phyloP scores from a whole-genome alignment of 2,113 vertebrate species.

The Lepisosteus oculatus region DNA sequence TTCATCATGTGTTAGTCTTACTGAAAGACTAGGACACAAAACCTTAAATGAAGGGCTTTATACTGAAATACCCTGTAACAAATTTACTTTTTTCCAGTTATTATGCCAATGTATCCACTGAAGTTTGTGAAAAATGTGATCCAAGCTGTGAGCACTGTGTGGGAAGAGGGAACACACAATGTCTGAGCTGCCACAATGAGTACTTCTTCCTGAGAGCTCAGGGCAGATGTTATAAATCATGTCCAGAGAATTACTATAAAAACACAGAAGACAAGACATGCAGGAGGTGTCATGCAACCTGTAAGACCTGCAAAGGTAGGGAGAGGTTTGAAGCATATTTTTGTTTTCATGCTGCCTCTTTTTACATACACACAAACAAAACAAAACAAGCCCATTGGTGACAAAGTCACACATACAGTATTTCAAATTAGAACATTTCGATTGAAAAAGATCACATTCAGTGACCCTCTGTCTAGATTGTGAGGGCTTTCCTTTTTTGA shows the following conservation, averaged over 20 bases:
- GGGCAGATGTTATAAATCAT: conserved; percentile 64
- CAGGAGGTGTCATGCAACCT: conserved; percentile 78
- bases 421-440: too few species aligned
- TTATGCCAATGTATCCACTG: conserved; percentile 63
- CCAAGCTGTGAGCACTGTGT: conserved; percentile 72
- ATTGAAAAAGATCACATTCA: too few species aligned
- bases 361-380: too few species aligned
- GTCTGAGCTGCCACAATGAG: conserved; percentile 68
- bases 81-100: conserved; percentile 60
- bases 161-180: conserved; percentile 61
- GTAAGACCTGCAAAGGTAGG: conserved; percentile 75
- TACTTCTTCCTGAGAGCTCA: conserved; percentile 68
- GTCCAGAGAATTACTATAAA: conserved; percentile 71
- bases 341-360: too few species aligned
- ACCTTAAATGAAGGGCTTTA: neutral
- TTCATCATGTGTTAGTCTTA: too few species aligned
- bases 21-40: too few species aligned
- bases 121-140: conserved; percentile 73
- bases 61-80: neutral
- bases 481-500: too few species aligned
- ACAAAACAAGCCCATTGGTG: too few species aligned
- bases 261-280: conserved; percentile 53
- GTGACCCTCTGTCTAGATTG: too few species aligned
- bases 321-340: neutral
- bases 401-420: too few species aligned